Conservation (phyloP, 2,797 vertebrate species). For the Nannoperca obscura region DNA sequence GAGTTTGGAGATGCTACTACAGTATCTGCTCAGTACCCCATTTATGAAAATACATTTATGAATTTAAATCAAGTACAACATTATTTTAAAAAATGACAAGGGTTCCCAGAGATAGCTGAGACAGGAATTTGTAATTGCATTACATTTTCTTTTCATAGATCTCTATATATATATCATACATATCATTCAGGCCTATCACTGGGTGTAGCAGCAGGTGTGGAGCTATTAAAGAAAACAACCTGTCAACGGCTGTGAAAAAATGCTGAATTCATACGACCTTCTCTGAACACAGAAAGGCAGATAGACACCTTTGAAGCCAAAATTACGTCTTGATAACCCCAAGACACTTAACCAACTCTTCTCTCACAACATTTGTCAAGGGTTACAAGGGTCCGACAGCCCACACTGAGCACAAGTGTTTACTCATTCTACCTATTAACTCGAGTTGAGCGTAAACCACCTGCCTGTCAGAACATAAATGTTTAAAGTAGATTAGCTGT, state of each 20-base stretch:
- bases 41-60: neutral
- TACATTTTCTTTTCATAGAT: too few relatives aligned
- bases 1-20: neutral
- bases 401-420: neutral
- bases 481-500: constrained; percentile 43
- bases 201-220: too few relatives aligned
- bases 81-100: neutral
- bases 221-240: too few relatives aligned
- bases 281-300: neutral
- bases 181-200: too few relatives aligned
- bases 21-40: neutral
- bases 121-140: too few relatives aligned
- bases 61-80: neutral
- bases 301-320: neutral
- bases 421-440: constrained; percentile 64
- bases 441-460: constrained; percentile 27
- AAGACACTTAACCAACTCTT: constrained; percentile 20
- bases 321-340: constrained; percentile 16
- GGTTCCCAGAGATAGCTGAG: too few relatives aligned
- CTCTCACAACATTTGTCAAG: constrained; percentile 9
- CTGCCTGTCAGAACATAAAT: constrained; percentile 34
- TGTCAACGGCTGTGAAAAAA: too few relatives aligned
- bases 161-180: too few relatives aligned
- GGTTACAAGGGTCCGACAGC: neutral
- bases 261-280: neutral